Conservation (phyloP, 2,888 invertebrate species). For the Panopea generosa region DNA sequence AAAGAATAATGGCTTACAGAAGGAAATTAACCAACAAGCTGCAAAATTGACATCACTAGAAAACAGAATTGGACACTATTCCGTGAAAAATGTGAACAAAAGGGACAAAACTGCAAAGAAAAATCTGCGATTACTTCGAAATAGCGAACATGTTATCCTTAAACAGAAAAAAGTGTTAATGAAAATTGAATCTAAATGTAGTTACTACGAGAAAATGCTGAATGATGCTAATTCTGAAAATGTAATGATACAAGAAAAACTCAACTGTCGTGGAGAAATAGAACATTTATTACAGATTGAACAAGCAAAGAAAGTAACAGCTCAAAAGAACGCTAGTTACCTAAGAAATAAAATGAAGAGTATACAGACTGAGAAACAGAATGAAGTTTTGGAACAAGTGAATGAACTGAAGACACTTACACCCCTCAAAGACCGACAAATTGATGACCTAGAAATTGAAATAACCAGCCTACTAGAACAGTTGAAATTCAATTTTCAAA, state of each 20-base stretch:
- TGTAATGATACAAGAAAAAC: neutral
- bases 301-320: neutral
- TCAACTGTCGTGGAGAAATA: neutral
- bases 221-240: neutral
- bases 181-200: no score
- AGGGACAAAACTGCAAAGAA: conserved; percentile 16
- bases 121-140: neutral
- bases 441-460: neutral
- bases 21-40: no score
- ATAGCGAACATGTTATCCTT: neutral
- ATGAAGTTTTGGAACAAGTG: neutral
- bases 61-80: conserved; percentile 12
- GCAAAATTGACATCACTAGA: no score
- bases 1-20: no score
- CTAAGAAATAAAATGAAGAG: neutral
- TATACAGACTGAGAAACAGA: neutral
- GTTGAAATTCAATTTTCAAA: neutral
- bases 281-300: neutral
- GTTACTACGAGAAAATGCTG: neutral
- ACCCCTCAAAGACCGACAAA: neutral
- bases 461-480: neutral
- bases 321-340: neutral
- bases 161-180: neutral
- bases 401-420: neutral
- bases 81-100: conserved; percentile 11